Conservation (phyloP, 2,888 invertebrate species). For the Xestia ashworthii region DNA sequence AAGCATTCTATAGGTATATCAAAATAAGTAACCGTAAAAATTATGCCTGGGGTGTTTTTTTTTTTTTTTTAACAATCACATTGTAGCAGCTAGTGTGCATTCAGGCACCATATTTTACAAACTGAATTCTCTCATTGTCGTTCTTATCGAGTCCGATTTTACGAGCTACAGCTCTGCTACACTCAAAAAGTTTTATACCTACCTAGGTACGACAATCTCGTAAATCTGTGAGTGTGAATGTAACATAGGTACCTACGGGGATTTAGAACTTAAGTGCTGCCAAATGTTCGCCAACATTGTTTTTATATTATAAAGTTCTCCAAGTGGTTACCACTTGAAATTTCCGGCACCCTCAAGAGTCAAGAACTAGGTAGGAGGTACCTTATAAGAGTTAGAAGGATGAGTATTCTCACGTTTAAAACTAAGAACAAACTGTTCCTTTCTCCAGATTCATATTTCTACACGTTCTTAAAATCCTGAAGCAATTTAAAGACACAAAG, state of each 20-base stretch:
- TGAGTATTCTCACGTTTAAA: slow-evolving; percentile 10
- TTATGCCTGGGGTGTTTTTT: too few relatives aligned
- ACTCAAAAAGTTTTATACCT: slow-evolving; percentile 33
- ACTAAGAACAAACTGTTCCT: slow-evolving; percentile 20
- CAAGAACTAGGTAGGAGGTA: too few relatives aligned
- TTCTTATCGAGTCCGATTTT: slow-evolving; percentile 57
- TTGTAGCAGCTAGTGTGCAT: slow-evolving; percentile 36
- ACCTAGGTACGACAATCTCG: slow-evolving; percentile 20
- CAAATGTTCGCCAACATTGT: slow-evolving; percentile 27
- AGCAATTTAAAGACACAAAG: slow-evolving; percentile 60
- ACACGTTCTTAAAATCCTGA: slow-evolving; percentile 31
- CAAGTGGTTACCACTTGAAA: neutral
- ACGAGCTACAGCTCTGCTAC: slow-evolving; percentile 51
- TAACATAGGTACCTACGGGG: slow-evolving; percentile 17
- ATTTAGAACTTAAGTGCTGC: slow-evolving; percentile 27
- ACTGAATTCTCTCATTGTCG: slow-evolving; percentile 54
- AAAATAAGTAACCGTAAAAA: too few relatives aligned
- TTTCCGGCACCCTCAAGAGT: slow-evolving; percentile 13
- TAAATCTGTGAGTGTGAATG: slow-evolving; percentile 35
- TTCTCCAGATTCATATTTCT: slow-evolving; percentile 21
- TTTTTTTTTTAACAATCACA: neutral
- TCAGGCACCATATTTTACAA: slow-evolving; percentile 56
- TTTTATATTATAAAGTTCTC: neutral
- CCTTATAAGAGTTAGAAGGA: too few relatives aligned
- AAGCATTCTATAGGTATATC: too few relatives aligned